These are phyloP conservation scores for Lasioglossum albipes DNA, from an alignment of 1,140 invertebrate species.

Conservation along the genomic window DNA sequence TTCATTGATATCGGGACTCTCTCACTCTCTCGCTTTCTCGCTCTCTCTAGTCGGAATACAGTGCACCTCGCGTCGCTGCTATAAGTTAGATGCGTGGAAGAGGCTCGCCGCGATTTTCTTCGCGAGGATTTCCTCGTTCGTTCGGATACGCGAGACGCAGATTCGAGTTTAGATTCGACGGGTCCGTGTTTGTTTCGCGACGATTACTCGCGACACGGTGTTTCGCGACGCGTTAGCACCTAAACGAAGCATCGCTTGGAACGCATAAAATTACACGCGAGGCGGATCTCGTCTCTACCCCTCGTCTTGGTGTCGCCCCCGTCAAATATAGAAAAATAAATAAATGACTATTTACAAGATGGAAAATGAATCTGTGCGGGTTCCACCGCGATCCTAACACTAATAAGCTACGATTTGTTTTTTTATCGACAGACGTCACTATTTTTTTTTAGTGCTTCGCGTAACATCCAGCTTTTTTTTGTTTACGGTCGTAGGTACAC, in stretches of 20 bases:
- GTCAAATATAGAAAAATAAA: conserved; percentile 76
- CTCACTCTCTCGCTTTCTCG: background rate
- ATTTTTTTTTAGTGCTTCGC: conserved; percentile 31
- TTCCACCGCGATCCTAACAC: conserved; percentile 50
- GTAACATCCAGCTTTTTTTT: conserved; percentile 46
- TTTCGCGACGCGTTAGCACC: conserved; percentile 20
- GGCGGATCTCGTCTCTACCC: background rate
- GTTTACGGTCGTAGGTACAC: conserved; percentile 49
- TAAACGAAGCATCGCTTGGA: conserved; percentile 28
- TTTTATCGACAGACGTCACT: conserved; percentile 50
- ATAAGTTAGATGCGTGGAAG: conserved; percentile 48
- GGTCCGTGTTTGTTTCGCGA: conserved; percentile 26
- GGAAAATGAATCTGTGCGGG: conserved; percentile 64
- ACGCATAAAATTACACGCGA: conserved; percentile 7
- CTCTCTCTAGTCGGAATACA: conserved; percentile 28
- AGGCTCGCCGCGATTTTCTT: conserved; percentile 52
- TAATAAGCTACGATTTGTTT: conserved; percentile 53
- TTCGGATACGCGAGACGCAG: conserved; percentile 56
- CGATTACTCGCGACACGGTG: conserved; percentile 19
- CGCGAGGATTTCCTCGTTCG: conserved; percentile 43
- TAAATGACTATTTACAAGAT: conserved; percentile 74
- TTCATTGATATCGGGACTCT: too few relatives aligned
- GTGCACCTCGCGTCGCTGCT: conserved; percentile 49
- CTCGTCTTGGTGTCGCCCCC: conserved; percentile 29
- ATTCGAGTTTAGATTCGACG: conserved; percentile 62